Base-by-base conservation (phyloP, 2,888 invertebrate species). In the Melanostoma scalare region DNA sequence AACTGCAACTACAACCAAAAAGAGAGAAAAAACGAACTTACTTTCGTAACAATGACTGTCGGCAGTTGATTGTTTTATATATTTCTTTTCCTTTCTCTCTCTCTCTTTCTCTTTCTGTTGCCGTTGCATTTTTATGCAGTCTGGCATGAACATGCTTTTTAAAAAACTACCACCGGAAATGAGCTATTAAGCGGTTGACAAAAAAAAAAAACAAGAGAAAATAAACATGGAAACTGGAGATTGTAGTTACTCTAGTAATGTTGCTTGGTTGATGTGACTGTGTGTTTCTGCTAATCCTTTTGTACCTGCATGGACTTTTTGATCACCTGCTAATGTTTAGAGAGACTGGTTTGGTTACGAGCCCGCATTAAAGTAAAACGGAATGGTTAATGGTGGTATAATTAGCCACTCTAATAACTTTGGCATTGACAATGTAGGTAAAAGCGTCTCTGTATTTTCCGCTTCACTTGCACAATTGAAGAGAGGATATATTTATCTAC, bases 21-120 rank as follows among this genome's bases (percentile, higher is more conserved):
- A 61, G 9, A 55, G 31, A 35, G 38, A 48, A 44, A 69, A 44
- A 74, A 65, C 20, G 31, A 67, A 50, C 63, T 63, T 55, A 65
- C 79, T 69, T 69, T 79, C 63, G 75, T 69, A 76, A 76, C 53
- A 76, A 76, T 60, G 71, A 60, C 71, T 67, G 50, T 72, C 72
- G 76, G 72, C 65, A 68, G 79, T 68, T 56, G 40, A 61, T 61
- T 63, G 68, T 72, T 72, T 69, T 60, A 35, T 42, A n/a, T 42
- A 30, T 30, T 8, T 38, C 6, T 10, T 55, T 6, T 38, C 6
- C 20, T 50, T 58, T 52, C 42, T 48, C 20, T 20, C 20, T 20
- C 20, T 20, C 20, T 20, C 20, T 67, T 55, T 20, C 20, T 20
- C 20, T 67, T 55, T 46, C 33, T 36, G 38, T 33, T 67, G 44